Evolutionary conservation across 53 echinoderm and acorn worm species (phyloP), one percentile per base, ranked within the genome.

Genomic region (Holothuria leucospilota): DNA sequence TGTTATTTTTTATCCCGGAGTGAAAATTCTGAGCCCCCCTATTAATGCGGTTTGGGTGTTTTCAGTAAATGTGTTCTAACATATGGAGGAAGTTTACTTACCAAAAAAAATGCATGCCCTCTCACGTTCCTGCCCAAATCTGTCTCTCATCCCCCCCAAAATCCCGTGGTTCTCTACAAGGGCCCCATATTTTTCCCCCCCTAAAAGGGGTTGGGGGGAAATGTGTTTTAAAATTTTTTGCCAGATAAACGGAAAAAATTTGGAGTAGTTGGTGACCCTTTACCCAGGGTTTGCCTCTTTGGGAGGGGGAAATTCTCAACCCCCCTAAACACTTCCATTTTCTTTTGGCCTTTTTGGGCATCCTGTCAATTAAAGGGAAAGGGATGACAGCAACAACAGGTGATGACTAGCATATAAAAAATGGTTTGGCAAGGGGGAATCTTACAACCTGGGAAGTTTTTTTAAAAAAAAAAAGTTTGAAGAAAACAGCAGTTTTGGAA

Each of bases 61-160:
- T 2, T 7, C 46, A 46, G 6, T 46, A 7, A 2, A 46, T 46
- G 46, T 46, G 8, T 11, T 46, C 46, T 46, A 46, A 34, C 34
- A 34, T 34, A 34, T 34, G 1, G 34, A 34, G 3, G 34, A 34
- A 34, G 46, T 46, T 30, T 23, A 85, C 96, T 86, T 92, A 92
- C 96, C 90, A n/a, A n/a, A 60, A 91, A 88, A 52, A 90, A 87
- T 46, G 94, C 85, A 59, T 97, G 98, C n/a, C 30, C 95, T 85
- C 15, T 95, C 94, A n/a, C 95, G 80, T 26, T 95, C 95, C 93
- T 72, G 59, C 92, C 90, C 20, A n/a, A 91, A 86, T 73, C 92
- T 89, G 56, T 97, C 98, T 85, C 98, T 86, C 94, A 96, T 94
- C 59, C 95, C 98, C n/a, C 73, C 98, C 82, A 77, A 93, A 89